Percentiles rank a stretch among this genome's conserved stretches.
phyloP scores from a whole-genome alignment of 2,888 invertebrate genomes.

The Crepidodera aurea region DNA sequence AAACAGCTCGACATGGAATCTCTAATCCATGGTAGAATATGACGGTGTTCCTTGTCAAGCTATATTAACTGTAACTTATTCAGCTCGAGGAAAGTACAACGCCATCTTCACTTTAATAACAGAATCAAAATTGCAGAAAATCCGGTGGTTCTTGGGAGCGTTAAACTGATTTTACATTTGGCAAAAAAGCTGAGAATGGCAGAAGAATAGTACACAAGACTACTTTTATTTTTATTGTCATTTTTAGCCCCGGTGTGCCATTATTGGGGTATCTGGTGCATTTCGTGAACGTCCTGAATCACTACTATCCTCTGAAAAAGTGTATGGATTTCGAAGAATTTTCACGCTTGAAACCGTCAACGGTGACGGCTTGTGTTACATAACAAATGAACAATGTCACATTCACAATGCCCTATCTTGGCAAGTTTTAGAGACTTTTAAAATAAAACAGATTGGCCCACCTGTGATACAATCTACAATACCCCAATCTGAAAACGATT shows the following conservation, averaged over 20 bases:
- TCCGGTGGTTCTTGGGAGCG: too few relatives aligned
- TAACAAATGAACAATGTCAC: constrained; percentile 73
- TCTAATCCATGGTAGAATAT: too few relatives aligned
- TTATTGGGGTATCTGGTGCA: constrained; percentile 72
- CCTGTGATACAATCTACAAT: constrained; percentile 37
- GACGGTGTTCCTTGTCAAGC: too few relatives aligned
- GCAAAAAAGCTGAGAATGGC: too few relatives aligned
- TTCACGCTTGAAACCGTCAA: constrained; percentile 64
- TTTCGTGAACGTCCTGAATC: constrained; percentile 67
- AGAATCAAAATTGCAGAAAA: too few relatives aligned
- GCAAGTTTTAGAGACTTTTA: constrained; percentile 51
- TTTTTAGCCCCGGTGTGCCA: constrained; percentile 59
- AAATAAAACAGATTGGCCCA: too few relatives aligned
- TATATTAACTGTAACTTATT: too few relatives aligned
- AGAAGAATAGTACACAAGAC: too few relatives aligned
- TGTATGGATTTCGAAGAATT: constrained; percentile 68
- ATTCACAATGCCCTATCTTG: constrained; percentile 62
- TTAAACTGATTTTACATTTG: too few relatives aligned
- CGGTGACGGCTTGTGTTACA: constrained; percentile 68
- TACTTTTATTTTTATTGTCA: background rate
- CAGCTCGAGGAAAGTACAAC: too few relatives aligned
- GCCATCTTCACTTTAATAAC: too few relatives aligned
- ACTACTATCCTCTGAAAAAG: constrained; percentile 58
- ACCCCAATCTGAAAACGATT: constrained; percentile 48
- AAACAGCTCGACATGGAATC: too few relatives aligned